Base-by-base conservation (phyloP, 2,797 vertebrate genomes). In the Australoheros facetus region DNA sequence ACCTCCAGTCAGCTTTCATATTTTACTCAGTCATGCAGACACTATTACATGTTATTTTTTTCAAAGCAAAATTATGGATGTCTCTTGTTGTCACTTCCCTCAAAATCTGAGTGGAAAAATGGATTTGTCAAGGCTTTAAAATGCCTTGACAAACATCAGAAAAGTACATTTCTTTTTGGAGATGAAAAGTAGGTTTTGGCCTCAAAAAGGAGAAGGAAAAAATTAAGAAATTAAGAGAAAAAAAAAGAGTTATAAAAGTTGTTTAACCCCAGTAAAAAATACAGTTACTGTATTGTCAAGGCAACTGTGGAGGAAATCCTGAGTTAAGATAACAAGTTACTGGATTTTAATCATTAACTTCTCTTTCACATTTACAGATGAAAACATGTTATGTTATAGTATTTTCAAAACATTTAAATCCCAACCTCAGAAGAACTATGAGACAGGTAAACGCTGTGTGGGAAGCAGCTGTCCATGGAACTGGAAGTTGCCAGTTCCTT, bases 1-100 rank as follows among this genome's bases (percentile, higher is more conserved):
- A 64, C 30, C 60, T 30, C 21, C 53, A 16, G 48, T 53, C 3
- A 0, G 74, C 85, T 86, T 86, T 89, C 83, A 90, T 87, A 80
- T 89, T 81, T 81, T 55, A 17, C 17, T 75, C 71, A 53, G 39
- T 79, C n/a, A 14, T 80, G 77, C 5, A 37, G 73, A 72, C 72
- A 56, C 70, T 53, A 45, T 21, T 81, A 59, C 75, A 58, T 53
- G 57, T 84, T 64, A 76, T 80, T 45, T 82, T 57, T 86, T 74
- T 87, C 73, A 86, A 85, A 87, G 80, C 45, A 57, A 66, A 75
- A 37, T 71, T n/a, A 72, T 80, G 70, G 37, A 39, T 21, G 14
- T 17, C 28, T 77, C 77, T 83, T 73, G 55, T 73, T 66, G 59
- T 77, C 14, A 71, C 75, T 80, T 70, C 34, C 21, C 5, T 60